Evolutionary conservation across 1,140 invertebrate species (phyloP).

Genomic region (Stegodyphus mimosarum): DNA sequence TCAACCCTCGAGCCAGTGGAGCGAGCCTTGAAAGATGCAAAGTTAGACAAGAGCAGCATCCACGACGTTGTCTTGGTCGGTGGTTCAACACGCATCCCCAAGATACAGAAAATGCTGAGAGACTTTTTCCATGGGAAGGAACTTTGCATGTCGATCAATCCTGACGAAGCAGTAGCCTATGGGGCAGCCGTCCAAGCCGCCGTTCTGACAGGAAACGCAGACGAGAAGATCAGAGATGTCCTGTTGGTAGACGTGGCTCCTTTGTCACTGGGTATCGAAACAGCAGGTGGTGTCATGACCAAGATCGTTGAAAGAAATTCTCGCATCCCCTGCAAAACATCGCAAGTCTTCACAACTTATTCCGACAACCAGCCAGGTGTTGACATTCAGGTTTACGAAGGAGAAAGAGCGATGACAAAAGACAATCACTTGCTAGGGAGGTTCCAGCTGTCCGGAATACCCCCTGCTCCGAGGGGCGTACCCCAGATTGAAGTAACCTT

Average conservation of each 20-base stretch:
- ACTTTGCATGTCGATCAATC: conserved; percentile 75
- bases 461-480: conserved; percentile 72
- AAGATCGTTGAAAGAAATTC: conserved; percentile 76
- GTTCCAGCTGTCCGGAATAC: conserved; percentile 74
- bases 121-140: conserved; percentile 72
- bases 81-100: conserved; percentile 70
- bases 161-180: conserved; percentile 74
- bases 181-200: conserved; percentile 73
- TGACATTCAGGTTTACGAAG: conserved; percentile 76
- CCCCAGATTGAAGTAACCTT: conserved; percentile 74
- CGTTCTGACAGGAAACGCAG: conserved; percentile 66
- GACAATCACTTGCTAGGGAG: conserved; percentile 71
- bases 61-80: conserved; percentile 72
- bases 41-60: conserved; percentile 68
- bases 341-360: conserved; percentile 95
- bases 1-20: conserved; percentile 65
- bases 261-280: conserved; percentile 70
- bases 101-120: conserved; percentile 66
- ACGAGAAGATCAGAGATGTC: conserved; percentile 66
- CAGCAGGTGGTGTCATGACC: conserved; percentile 76
- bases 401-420: conserved; percentile 69
- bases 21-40: conserved; percentile 68
- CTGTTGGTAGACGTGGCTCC: conserved; percentile 68
- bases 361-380: conserved; percentile 96
- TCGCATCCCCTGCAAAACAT: conserved; percentile 76